Base-by-base conservation (phyloP, 2,888 invertebrate species). In the Orchestes rusci region DNA sequence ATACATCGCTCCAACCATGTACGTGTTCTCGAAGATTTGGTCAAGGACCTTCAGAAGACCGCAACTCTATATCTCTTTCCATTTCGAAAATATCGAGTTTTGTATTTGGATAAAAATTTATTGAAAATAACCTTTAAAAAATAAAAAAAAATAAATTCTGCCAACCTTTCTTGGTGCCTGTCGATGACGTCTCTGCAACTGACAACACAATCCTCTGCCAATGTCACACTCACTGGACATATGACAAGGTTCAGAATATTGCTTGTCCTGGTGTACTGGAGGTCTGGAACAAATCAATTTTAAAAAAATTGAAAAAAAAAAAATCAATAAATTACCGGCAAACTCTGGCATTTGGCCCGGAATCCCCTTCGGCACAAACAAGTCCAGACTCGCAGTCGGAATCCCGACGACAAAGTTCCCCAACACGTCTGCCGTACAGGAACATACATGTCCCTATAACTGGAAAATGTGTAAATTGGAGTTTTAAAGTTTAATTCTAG, bases 221-320 rank as follows among this genome's bases (percentile, higher is more conserved):
- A 89, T 82, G 68, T 90, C 90, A 61, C 91, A 91, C 59, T 91
- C 90, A 59, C 79, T 81, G 50, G 88, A 89, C 65, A 82, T 79
- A 57, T 72, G 72, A 68, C 91, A 91, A 55, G 85, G 82, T 61
- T 89, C 88, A 58, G 84, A 88, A 71, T 88, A 86, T 60, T 86
- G 86, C 66, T 88, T 89, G 56, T 80, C 84, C 39, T 82, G 80
- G 52, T 80, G 73, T 3, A 81, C 74, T 0, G 86, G 86, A 1
- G 85, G 81, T 55, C 86, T 82, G 34, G 16, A 35, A 2, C n/a
- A n/a, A n/a, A n/a, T n/a, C n/a, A n/a, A n/a, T n/a, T 16, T 4
- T 2, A 17, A 31, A 37, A 37, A 17, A 44, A 32, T 3, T 16
- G 1, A 19, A 27, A 27, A 23, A 12, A 23, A 37, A 23, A 37